Base-by-base conservation (phyloP, 2,888 invertebrate genomes). In the Cordylochernes scorpioides region DNA sequence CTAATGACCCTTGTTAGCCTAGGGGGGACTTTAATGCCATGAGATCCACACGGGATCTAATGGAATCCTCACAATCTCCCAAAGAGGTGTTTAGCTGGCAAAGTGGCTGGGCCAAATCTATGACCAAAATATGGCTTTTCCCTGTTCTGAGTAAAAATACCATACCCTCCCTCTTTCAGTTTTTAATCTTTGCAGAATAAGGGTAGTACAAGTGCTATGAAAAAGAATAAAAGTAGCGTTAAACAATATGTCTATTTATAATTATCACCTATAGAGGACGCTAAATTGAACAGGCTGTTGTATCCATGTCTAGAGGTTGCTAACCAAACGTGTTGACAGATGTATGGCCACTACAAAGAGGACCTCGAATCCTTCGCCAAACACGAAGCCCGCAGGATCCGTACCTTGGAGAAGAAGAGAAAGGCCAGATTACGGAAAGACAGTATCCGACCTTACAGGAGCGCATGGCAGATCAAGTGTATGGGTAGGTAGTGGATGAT, bases 291-390 rank as follows among this genome's bases (percentile, higher is more conserved):
- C 12, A 13, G 19, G 14, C 12, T 22, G 12, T 22, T 22, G 14
- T 6, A 6, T 22, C 5, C 14, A 13, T 4, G 6, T 22, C 4
- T 22, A 22, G 22, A n/a, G n/a, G n/a, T n/a, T n/a, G n/a, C n/a
- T n/a, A n/a, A n/a, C n/a, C n/a, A n/a, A n/a, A n/a, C n/a, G n/a
- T n/a, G n/a, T n/a, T n/a, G n/a, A n/a, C 17, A 37, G 37, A 77
- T 80, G 72, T 82, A 80, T 68, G 80, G 82, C 53, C 72, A 73
- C 54, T 82, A 80, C 54, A 80, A 78, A 51, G 73, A 75, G 60
- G 84, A 88, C 59, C 63, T 91, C 47, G 80, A 84, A 51, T 74
- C 80, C 61, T 86, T 73, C 53, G 86, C 86, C 31, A 70, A 73
- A 58, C 71, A 75, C 58, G 82, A 86, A 62, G 82, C 84, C 41